Evolutionary conservation across 2,113 vertebrate species (phyloP).

Genomic region (Hydropotes inermis): DNA sequence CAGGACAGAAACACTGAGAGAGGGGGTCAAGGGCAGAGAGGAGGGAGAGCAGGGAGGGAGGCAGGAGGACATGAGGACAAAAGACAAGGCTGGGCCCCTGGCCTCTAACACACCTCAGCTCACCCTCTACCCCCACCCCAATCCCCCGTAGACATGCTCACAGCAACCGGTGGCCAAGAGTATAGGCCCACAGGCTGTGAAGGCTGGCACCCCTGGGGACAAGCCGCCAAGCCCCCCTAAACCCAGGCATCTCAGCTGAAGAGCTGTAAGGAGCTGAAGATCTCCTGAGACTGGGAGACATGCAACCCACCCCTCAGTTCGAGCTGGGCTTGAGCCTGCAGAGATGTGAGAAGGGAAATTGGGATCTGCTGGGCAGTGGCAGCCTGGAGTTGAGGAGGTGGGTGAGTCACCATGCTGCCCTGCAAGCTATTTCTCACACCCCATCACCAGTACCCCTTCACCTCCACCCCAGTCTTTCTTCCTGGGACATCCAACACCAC

Average conservation of each 20-base stretch:
- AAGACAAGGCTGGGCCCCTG: not conserved
- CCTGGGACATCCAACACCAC: not conserved
- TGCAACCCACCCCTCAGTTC: constrained; percentile 94
- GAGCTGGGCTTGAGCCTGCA: constrained; percentile 96
- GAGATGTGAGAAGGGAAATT: constrained; percentile 95
- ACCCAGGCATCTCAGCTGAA: constrained; percentile 86
- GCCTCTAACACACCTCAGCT: not conserved
- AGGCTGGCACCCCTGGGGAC: not conserved
- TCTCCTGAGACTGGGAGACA: constrained; percentile 97
- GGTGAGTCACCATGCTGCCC: not conserved
- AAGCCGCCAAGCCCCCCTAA: not conserved
- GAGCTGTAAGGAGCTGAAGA: constrained; percentile 96
- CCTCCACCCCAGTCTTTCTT: not conserved
- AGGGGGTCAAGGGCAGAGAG: rapidly evolving
- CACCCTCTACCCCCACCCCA: not conserved
- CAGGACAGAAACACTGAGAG: not conserved
- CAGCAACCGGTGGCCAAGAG: no score
- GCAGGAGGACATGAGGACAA: not conserved
- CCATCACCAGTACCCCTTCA: not conserved
- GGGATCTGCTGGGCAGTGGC: constrained; percentile 98
- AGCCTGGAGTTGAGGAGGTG: constrained; percentile 80
- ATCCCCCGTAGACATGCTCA: no score
- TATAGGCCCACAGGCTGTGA: rapidly evolving
- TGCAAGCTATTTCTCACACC: rapidly evolving
- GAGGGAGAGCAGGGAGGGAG: not conserved